These are phyloP conservation scores for Darevskia nairensis DNA, from an alignment of 2,797 vertebrate species.

Conservation along the genomic window DNA sequence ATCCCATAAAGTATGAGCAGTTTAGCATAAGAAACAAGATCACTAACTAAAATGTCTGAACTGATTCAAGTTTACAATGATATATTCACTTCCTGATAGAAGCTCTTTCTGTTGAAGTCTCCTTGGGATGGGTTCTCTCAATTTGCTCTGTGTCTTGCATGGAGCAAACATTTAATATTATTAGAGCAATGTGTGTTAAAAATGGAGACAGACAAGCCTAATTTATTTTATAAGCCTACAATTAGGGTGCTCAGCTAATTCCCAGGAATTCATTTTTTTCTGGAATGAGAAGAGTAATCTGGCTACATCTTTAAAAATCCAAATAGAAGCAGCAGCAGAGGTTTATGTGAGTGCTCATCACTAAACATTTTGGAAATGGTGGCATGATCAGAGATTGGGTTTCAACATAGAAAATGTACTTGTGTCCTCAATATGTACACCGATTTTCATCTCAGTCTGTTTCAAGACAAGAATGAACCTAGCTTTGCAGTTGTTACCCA, in stretches of 20 bases:
- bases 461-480: not conserved
- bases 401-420: not conserved
- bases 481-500: not conserved
- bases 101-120: constrained; percentile 16
- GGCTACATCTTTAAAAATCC: not conserved
- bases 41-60: not conserved
- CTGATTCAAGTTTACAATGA: constrained; percentile 22
- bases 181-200: constrained; percentile 20
- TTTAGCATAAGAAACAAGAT: not conserved
- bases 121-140: constrained; percentile 10
- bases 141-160: constrained; percentile 3
- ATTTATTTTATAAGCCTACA: not conserved
- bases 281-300: not conserved
- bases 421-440: not conserved
- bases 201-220: not conserved
- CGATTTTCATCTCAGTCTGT: not conserved
- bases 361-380: not conserved
- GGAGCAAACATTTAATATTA: constrained; percentile 25
- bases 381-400: not conserved
- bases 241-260: constrained; percentile 5
- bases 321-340: not conserved
- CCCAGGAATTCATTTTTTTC: not conserved
- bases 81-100: constrained; percentile 13
- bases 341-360: not conserved
- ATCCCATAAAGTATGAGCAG: not conserved